A percentile compares a stretch with the other conserved stretches of the same genome.
Conservation (phyloP, 1,140 invertebrate species). For the fruit fly (Drosophila melanogaster) region DNA sequence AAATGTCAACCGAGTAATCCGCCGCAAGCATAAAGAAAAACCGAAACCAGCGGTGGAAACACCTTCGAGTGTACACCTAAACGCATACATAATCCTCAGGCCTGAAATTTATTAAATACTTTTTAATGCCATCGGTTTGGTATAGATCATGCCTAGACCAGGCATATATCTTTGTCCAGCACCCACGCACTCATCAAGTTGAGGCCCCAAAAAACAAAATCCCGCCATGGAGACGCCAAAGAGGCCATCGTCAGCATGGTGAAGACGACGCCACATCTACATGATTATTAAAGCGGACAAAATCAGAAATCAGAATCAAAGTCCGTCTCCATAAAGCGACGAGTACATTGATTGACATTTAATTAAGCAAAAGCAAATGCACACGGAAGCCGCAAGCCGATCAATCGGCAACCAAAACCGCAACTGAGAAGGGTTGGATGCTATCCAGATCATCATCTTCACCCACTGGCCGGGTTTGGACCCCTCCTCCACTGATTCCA, state of each 20-base stretch:
- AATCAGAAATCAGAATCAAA: conserved; percentile 64
- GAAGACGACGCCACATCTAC: conserved; percentile 58
- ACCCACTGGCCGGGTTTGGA: conserved; percentile 61
- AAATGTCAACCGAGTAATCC: conserved; percentile 61
- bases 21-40: conserved; percentile 32
- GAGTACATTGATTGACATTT: conserved; percentile 75
- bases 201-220: conserved; percentile 46
- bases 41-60: conserved; percentile 34
- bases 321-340: conserved; percentile 33
- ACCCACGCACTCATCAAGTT: conserved; percentile 56
- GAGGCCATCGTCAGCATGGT: conserved; percentile 19
- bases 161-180: conserved; percentile 64
- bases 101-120: conserved; percentile 77
- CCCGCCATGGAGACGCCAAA: conserved; percentile 58
- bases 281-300: conserved; percentile 73
- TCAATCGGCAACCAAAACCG: conserved; percentile 23
- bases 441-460: conserved; percentile 17
- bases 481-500: conserved; percentile 33
- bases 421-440: conserved; percentile 20
- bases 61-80: conserved; percentile 40
- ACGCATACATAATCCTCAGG: conserved; percentile 69
- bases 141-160: conserved; percentile 38
- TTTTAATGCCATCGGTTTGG: conserved; percentile 66
- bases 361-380: conserved; percentile 79
- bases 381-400: conserved; percentile 69